A percentile compares a stretch with the other conserved stretches of the same genome.
phyloP scores from a whole-genome alignment of 2,888 invertebrate genomes.

The Hyposoter didymator region DNA sequence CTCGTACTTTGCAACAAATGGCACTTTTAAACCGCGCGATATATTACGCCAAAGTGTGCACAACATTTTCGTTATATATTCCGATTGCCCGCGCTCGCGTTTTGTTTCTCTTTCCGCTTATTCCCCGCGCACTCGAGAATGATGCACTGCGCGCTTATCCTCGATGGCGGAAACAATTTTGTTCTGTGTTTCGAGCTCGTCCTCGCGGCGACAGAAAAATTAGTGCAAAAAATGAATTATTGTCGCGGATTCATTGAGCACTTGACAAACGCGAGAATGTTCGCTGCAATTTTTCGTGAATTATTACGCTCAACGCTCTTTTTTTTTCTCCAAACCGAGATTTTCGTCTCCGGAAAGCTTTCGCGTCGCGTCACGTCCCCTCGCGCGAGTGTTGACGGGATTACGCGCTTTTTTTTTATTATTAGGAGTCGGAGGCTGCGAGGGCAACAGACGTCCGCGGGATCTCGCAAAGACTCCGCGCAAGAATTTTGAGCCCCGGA shows the following conservation, averaged over 20 bases:
- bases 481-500: slow-evolving; percentile 80
- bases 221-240: neutral
- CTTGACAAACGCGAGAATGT: neutral
- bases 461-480: slow-evolving; percentile 47
- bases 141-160: slow-evolving; percentile 78
- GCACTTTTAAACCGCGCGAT: slow-evolving; percentile 82
- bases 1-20: slow-evolving; percentile 80
- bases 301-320: too few species aligned
- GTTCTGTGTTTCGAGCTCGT: neutral
- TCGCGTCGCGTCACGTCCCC: slow-evolving; percentile 36
- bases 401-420: slow-evolving; percentile 79
- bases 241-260: neutral
- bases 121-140: slow-evolving; percentile 75
- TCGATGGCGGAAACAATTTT: neutral
- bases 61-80: slow-evolving; percentile 7
- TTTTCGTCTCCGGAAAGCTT: slow-evolving; percentile 18
- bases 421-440: slow-evolving; percentile 48
- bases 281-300: too few species aligned
- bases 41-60: slow-evolving; percentile 76
- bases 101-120: slow-evolving; percentile 47
- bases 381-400: slow-evolving; percentile 77
- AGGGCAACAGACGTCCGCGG: slow-evolving; percentile 36
- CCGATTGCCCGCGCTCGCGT: neutral
- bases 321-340: neutral
- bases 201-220: neutral